Evolutionary conservation across 2,113 vertebrate species (phyloP).

Genomic region (Dromiciops gliroides): DNA sequence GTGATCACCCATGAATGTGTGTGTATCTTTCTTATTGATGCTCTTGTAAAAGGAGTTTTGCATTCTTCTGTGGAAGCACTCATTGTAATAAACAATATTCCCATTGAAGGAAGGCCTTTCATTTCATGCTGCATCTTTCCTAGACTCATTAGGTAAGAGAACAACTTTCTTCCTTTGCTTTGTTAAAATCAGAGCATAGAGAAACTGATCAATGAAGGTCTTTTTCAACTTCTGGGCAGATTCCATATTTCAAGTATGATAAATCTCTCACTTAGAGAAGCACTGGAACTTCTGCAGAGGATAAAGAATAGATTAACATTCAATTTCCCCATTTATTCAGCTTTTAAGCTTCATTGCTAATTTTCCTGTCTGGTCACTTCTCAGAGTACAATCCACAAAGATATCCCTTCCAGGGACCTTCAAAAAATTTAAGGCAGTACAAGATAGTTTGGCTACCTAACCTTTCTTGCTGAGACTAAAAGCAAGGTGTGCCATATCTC

Average conservation of each 20-base stretch:
- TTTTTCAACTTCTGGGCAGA: not conserved
- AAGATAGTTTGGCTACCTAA: not conserved
- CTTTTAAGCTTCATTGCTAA: not conserved
- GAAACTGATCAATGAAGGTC: not conserved
- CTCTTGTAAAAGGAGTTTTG: not conserved
- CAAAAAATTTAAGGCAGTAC: not conserved
- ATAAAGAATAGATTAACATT: not conserved
- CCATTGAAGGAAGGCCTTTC: not conserved
- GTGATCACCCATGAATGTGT: not conserved
- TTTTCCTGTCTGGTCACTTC: not conserved
- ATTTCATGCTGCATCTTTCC: not conserved
- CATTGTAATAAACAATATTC: not conserved
- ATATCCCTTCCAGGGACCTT: not conserved
- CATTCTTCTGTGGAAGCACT: too few species aligned
- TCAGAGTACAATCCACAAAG: not conserved
- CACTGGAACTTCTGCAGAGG: not conserved
- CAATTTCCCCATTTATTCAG: too few species aligned
- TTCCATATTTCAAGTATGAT: not conserved
- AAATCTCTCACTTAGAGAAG: not conserved
- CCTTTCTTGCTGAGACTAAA: not conserved
- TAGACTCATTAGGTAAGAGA: not conserved
- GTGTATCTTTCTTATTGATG: not conserved
- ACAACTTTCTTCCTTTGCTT: not conserved
- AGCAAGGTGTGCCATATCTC: not conserved
- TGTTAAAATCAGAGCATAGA: not conserved